Percentiles rank a stretch among this genome's conserved stretches.
These are phyloP conservation scores for Paramuricea clavata DNA, from an alignment of 92 coral and sea anemone genomes.

Conservation along the genomic window DNA sequence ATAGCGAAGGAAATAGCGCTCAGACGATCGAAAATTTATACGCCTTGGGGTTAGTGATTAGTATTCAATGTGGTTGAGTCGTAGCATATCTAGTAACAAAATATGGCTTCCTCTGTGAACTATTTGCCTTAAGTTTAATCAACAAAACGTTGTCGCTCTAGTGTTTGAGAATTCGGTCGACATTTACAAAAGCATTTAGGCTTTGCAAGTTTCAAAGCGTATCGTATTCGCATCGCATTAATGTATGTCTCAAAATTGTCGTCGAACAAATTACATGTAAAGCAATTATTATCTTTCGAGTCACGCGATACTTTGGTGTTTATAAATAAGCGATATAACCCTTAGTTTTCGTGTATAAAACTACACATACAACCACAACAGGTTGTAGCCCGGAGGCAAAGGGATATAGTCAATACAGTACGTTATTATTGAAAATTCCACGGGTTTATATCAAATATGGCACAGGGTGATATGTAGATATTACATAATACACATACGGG, in stretches of 20 bases:
- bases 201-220: not conserved
- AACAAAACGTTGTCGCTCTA: not conserved
- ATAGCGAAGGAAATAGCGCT: not conserved
- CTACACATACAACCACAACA: conserved; percentile 7
- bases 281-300: not conserved
- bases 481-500: not conserved
- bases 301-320: conserved; percentile 3
- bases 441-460: not conserved
- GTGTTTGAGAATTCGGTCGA: not conserved
- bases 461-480: not conserved
- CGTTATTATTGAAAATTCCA: not conserved
- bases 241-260: not conserved
- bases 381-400: conserved; percentile 39
- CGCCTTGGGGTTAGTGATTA: conserved; percentile 27
- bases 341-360: not conserved
- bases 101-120: not conserved
- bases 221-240: not conserved
- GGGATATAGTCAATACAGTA: not conserved
- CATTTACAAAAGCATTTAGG: not conserved
- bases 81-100: not conserved
- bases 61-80: conserved; percentile 3
- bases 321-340: not conserved
- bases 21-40: not conserved
- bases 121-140: not conserved
- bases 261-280: not conserved